Conservation (phyloP, 2,797 vertebrate genomes). For the Rhinogobio ventralis region DNA sequence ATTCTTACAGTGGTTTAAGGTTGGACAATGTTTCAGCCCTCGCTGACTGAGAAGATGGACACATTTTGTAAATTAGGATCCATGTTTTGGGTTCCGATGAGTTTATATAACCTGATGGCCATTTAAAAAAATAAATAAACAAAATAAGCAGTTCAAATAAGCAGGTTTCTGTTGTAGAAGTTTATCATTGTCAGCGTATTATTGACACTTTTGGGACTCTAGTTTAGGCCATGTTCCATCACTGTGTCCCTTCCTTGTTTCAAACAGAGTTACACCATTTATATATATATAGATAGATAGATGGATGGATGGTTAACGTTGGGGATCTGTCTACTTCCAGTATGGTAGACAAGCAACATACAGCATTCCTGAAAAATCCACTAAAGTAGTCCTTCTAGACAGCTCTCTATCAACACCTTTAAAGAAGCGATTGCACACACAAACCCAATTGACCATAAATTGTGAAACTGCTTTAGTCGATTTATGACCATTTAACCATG, state of each 20-base stretch:
- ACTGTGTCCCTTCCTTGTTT: no score
- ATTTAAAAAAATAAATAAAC: no score
- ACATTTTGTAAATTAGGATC: neutral
- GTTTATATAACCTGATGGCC: neutral
- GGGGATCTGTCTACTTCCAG: neutral
- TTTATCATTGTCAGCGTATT: no score
- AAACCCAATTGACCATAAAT: neutral
- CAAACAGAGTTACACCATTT: no score
- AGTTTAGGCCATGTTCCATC: no score
- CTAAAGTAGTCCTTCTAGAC: neutral
- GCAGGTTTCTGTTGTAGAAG: no score
- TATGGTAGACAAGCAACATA: neutral
- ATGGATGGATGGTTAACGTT: no score
- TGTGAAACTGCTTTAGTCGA: slow-evolving; percentile 1
- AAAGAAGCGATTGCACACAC: neutral
- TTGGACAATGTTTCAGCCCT: neutral
- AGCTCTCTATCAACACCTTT: neutral
- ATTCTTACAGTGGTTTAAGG: no score
- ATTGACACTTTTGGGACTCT: no score
- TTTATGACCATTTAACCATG: slow-evolving; percentile 30
- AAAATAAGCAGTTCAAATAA: no score
- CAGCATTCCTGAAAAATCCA: neutral
- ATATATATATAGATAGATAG: no score
- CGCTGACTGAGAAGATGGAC: neutral
- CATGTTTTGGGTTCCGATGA: neutral